Evolutionary conservation across 2,113 vertebrate genomes (phyloP), one percentile per base, ranked within the genome.

Genomic region (Amphiprion percula): DNA sequence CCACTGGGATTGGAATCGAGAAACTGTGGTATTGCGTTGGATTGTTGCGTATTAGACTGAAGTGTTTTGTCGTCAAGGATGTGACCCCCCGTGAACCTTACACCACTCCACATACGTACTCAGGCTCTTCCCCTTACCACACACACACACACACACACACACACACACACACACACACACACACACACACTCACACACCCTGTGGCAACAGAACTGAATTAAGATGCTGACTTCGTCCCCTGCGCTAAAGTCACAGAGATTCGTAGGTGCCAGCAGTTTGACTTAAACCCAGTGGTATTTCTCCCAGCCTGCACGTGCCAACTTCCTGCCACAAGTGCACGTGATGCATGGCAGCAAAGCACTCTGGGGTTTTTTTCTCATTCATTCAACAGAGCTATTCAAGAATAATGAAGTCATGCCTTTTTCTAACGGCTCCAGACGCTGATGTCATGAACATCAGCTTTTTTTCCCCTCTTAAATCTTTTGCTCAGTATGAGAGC

Each of bases 361-460:
- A 61, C 68, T 63, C 67, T 30, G 56, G 49, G 17, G 21, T 77
- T 55, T 63, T 79, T 69, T 64, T 53, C 68, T 84, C 76, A 80
- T 91, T 90, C 85, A 82, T 91, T 89, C 86, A 89, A 77, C 77
- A 84, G 74, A 77, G 78, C 84, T 90, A 87, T 93, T 91, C 83
- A 88, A 85, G 80, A 88, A 77, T 84, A 87, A 92, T 93, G 88
- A 93, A 91, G 90, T 91, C 91, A 93, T 91, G 80, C 78, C 73
- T 86, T 83, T 21, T 84, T 90, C 71, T 86, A 86, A 88, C 85
- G 70, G 83, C 86, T 90, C 82, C 89, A 93, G 88, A 89, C 88
- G 47, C 83, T 94, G 90, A 90, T 92, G 88, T 93, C 86, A 89
- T 88, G 84, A 85, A 79, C 78, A 70, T 86, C 84, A 69, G 59